Conservation (phyloP, 92 coral and sea anemone species). For the Heteractis magnifica region DNA sequence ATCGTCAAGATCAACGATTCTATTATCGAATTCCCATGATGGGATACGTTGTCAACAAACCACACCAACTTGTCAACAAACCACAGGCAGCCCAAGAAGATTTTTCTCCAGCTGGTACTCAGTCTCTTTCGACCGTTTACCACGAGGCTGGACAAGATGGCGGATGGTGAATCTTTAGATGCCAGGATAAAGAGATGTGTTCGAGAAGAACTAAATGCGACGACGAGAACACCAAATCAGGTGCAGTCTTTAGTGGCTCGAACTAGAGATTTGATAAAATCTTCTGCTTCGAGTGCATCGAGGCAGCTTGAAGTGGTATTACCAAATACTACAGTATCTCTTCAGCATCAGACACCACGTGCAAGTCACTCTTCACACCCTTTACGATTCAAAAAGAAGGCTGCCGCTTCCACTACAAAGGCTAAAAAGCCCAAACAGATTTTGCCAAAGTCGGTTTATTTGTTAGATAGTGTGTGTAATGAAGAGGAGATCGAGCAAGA, state of each 20-base stretch:
- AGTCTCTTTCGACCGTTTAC: background rate
- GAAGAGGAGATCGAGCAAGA: slow-evolving; percentile 1
- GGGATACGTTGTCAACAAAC: background rate
- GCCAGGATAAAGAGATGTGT: background rate
- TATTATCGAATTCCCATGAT: background rate
- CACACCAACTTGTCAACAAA: background rate
- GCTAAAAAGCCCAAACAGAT: background rate
- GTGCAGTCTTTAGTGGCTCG: background rate
- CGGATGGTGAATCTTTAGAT: background rate
- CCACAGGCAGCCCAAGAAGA: background rate
- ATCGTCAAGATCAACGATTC: no score
- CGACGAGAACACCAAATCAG: background rate
- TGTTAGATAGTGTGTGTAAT: background rate
- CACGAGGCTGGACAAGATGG: background rate
- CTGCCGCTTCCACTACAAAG: background rate
- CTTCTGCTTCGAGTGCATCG: background rate
- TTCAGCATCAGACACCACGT: background rate
- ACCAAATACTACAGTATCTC: background rate
- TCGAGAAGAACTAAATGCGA: background rate
- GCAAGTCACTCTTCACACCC: background rate
- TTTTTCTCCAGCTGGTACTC: background rate
- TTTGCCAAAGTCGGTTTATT: no score
- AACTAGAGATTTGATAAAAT: background rate
- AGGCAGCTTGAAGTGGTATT: background rate
- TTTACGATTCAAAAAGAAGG: background rate